Percentiles rank a stretch among this genome's conserved stretches.
phyloP scores from a whole-genome alignment of 1,140 invertebrate genomes.

The Arctopsyche grandis region DNA sequence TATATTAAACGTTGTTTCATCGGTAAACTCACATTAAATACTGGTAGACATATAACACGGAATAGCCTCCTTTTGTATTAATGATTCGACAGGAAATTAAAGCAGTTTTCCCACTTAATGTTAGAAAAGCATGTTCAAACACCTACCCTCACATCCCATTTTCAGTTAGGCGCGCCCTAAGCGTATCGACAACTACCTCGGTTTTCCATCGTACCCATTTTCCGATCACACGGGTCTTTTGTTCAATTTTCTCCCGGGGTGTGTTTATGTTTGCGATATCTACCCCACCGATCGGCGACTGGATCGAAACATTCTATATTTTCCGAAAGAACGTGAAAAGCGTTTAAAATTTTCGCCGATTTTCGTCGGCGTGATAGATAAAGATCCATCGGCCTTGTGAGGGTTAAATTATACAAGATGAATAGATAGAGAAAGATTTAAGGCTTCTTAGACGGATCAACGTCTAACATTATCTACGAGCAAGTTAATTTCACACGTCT shows the following conservation, averaged over 20 bases:
- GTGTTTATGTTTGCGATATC: slow-evolving; percentile 22
- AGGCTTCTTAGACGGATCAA: too few species aligned
- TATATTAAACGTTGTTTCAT: too few species aligned
- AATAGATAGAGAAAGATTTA: too few species aligned
- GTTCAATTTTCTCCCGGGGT: slow-evolving; percentile 19
- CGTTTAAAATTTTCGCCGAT: slow-evolving; percentile 18
- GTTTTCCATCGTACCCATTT: background rate
- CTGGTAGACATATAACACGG: background rate
- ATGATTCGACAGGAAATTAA: slow-evolving; percentile 29
- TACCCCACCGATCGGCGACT: background rate
- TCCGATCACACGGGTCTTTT: background rate
- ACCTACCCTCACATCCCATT: background rate
- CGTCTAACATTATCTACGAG: too few species aligned
- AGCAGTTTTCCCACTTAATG: slow-evolving; percentile 25
- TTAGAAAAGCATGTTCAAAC: background rate
- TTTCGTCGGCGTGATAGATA: background rate
- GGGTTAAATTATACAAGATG: background rate
- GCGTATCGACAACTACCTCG: background rate
- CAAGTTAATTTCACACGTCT: background rate
- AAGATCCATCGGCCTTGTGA: background rate
- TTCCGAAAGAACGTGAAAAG: background rate
- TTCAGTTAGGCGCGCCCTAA: background rate
- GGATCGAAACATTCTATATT: slow-evolving; percentile 32
- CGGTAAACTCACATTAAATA: too few species aligned
- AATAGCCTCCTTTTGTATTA: slow-evolving; percentile 21